These are phyloP conservation scores for Sorex fumeus DNA, from an alignment of 2,113 vertebrate genomes.

Conservation along the genomic window DNA sequence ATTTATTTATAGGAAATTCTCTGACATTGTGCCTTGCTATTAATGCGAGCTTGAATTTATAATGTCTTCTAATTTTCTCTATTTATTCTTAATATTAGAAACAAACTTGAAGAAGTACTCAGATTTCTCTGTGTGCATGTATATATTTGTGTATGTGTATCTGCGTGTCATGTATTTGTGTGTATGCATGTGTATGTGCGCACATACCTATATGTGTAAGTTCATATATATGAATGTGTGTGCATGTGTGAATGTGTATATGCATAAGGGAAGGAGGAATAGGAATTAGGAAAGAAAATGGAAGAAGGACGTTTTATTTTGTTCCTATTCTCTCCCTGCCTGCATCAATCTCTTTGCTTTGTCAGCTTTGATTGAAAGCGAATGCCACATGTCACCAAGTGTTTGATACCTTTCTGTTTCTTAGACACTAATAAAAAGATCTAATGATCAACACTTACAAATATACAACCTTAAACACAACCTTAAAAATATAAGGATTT, in stretches of 20 bases:
- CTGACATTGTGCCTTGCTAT: conserved; percentile 1
- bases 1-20: not conserved
- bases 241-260: not conserved
- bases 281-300: not conserved
- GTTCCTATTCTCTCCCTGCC: not conserved
- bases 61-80: conserved; percentile 40
- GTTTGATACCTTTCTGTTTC: not conserved
- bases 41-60: not conserved
- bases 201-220: not conserved
- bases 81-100: not conserved
- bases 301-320: not conserved
- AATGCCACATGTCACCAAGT: not conserved
- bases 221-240: not conserved
- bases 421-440: not conserved
- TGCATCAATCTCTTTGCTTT: conserved; percentile 15
- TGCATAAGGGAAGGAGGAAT: not conserved
- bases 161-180: too few species aligned
- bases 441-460: not conserved
- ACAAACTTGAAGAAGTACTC: not conserved
- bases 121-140: not conserved
- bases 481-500: not conserved
- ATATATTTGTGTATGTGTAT: not conserved
- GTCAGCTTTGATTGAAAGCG: not conserved
- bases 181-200: not conserved
- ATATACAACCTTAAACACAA: too few species aligned